Evolutionary conservation across 2,888 invertebrate species (phyloP), one percentile per base, ranked within the genome.

Genomic region (Lithophane socia): DNA sequence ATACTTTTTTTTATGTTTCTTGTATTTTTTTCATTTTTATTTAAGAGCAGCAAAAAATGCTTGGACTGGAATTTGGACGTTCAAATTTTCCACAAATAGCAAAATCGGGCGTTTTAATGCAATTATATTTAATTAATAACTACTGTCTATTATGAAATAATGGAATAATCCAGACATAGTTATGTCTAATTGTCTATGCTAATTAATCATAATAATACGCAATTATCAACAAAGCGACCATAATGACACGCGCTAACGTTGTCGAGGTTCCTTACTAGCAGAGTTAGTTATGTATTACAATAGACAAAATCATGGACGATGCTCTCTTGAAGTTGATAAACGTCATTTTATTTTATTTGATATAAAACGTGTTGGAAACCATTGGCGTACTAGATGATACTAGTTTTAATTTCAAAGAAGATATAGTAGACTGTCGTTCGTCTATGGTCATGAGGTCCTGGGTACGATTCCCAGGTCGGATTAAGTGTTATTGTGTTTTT

Each of bases 161-260:
- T 83, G 79, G 79, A 86, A 86, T 76, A 67, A 80, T 69, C 72
- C 68, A 73, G 79, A 83, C 75, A 61, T 64, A 67, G 71, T 77
- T 82, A 79, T 75, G 84, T 75, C 29, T 29, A 29, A 29, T 29
- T 29, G 29, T 29, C 77, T 77, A 69, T 69, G 64, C 29, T 69
- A 52, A 52, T 52, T 52, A 69, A 79, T 80, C 54, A 77, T 76
- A 69, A 75, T 80, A 78, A 82, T 71, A 66, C 18, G 58, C 49
- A 84, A 78, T 82, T 84, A 84, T 77, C 75, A 78, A 75, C 71
- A 64, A 67, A 63, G 63, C 73, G 52, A 52, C 2, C 2, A 52
- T 21, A 24, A 65, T 54, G 58, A 58, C 83, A 66, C 64, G 77
- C 68, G 80, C 42, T 68, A 63, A 21, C 16, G 47, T 74, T 73